Evolutionary conservation across 2,797 vertebrate genomes (phyloP).

Genomic region (Enteromius argenteus): DNA sequence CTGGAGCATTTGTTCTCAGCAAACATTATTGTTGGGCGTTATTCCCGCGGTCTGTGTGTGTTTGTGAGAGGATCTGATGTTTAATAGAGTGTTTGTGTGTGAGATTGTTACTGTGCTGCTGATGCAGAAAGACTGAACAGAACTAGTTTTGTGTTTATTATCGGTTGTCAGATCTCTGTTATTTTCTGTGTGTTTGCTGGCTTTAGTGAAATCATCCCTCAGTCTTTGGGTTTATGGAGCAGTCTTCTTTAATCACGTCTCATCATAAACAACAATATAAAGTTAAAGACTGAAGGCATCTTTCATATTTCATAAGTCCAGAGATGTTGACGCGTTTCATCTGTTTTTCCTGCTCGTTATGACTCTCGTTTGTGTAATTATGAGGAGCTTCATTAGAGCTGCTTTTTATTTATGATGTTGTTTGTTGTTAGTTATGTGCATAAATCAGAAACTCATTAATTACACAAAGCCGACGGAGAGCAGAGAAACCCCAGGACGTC

Average conservation of each 20-base stretch:
- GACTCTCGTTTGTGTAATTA: neutral
- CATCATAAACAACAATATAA: neutral
- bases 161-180: neutral
- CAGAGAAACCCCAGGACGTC: slow-evolving; percentile 16
- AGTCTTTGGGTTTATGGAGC: neutral
- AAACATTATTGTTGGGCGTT: neutral
- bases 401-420: slow-evolving; percentile 42
- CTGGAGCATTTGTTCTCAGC: neutral
- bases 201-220: neutral
- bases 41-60: neutral
- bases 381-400: slow-evolving; percentile 24
- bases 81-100: neutral
- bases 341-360: slow-evolving; percentile 5
- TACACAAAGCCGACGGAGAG: slow-evolving; percentile 34
- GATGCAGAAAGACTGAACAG: neutral
- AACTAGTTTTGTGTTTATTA: neutral
- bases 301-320: neutral
- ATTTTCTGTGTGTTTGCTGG: neutral
- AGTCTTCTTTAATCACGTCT: neutral
- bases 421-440: slow-evolving; percentile 50
- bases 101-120: slow-evolving; percentile 13
- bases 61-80: neutral
- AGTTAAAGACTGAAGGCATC: neutral
- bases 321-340: neutral
- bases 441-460: slow-evolving; percentile 48